Evolutionary conservation across 2,888 invertebrate genomes (phyloP).

Genomic region (Carpatolechia fugitivella): DNA sequence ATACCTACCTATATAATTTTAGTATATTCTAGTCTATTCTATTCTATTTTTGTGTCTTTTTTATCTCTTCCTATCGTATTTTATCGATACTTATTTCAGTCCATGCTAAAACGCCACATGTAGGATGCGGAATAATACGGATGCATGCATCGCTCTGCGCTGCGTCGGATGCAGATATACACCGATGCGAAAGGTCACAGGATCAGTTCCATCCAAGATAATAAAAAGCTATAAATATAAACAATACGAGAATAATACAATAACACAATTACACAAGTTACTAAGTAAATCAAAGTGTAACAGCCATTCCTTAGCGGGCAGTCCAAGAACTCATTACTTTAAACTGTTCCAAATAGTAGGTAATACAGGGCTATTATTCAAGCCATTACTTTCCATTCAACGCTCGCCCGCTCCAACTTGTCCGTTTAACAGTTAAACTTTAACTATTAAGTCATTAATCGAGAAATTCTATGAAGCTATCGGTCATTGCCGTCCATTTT

Average conservation of each 20-base stretch:
- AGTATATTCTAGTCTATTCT: too few species aligned
- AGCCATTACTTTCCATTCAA: slow-evolving; percentile 56
- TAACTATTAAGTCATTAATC: slow-evolving; percentile 69
- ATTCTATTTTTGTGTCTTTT: too few species aligned
- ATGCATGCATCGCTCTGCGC: background rate
- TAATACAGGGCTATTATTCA: slow-evolving; percentile 51
- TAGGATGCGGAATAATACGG: background rate
- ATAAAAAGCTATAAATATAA: too few species aligned
- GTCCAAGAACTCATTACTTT: slow-evolving; percentile 12
- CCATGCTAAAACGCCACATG: background rate
- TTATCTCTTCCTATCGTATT: too few species aligned
- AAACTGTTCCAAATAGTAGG: slow-evolving; percentile 38
- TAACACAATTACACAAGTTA: too few species aligned
- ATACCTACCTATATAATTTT: too few species aligned
- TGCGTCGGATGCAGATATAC: background rate
- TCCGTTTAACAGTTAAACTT: slow-evolving; percentile 59
- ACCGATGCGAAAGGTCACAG: background rate
- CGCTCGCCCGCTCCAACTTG: slow-evolving; percentile 47
- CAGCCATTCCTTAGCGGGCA: background rate
- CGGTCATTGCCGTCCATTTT: slow-evolving; percentile 31
- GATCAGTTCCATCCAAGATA: too few species aligned
- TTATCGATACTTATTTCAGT: too few species aligned
- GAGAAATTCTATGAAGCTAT: slow-evolving; percentile 50
- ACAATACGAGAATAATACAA: too few species aligned
- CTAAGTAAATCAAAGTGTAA: slow-evolving; percentile 10